A percentile compares a stretch with the other conserved stretches of the same genome.
Evolutionary conservation across 2,797 vertebrate genomes (phyloP).

Genomic region (Syngnathus acus): DNA sequence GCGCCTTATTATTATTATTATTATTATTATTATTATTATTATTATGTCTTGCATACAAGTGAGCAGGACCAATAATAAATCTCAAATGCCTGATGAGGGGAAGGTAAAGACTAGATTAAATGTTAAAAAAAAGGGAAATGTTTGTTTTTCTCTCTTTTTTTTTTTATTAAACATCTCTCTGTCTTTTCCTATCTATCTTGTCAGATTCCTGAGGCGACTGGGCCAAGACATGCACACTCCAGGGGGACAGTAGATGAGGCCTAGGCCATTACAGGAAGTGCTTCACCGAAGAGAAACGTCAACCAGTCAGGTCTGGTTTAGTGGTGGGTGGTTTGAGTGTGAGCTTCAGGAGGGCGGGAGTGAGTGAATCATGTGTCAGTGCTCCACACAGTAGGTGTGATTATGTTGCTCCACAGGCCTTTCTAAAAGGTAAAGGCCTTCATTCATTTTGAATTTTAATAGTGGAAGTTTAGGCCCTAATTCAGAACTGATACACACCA

Average conservation of each 20-base stretch:
- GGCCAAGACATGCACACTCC: conserved; percentile 50
- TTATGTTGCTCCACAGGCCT: conserved; percentile 2
- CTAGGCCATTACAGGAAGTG: conserved; percentile 58
- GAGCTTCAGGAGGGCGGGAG: conserved; percentile 8
- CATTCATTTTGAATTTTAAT: background rate
- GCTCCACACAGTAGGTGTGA: conserved; percentile 16
- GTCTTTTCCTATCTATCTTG: conserved; percentile 21
- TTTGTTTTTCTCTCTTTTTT: conserved; percentile 17
- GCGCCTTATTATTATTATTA: no score
- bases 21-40: no score
- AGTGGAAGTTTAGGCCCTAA: no score
- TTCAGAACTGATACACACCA: background rate
- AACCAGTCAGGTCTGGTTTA: conserved; percentile 55
- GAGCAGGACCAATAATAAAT: conserved; percentile 3
- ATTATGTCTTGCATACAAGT: background rate
- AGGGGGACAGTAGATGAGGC: conserved; percentile 55
- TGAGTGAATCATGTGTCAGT: conserved; percentile 20
- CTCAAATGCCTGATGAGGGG: conserved; percentile 22
- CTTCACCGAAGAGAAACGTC: conserved; percentile 44
- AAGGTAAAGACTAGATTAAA: conserved; percentile 15
- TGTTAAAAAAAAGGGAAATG: conserved; percentile 22
- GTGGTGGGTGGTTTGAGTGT: conserved; percentile 39
- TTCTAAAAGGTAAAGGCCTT: background rate
- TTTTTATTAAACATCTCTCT: conserved; percentile 15
- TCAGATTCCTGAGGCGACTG: conserved; percentile 47